A percentile compares a stretch with the other conserved stretches of the same genome.
phyloP scores from a whole-genome alignment of 1,140 invertebrate genomes.

The Brachionus paranguensis region DNA sequence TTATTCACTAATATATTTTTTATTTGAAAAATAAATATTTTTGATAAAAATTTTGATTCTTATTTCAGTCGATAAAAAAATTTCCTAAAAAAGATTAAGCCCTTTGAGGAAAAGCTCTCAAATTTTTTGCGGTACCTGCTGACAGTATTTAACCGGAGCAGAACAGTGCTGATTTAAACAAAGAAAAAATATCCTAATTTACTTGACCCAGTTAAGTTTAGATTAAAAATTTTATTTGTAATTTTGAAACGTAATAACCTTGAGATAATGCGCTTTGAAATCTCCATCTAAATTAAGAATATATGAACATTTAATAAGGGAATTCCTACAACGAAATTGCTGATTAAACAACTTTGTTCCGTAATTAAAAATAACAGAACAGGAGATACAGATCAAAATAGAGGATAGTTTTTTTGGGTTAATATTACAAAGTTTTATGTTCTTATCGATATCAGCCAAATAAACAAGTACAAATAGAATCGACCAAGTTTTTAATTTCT shows the following conservation, averaged over 20 bases:
- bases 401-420: background rate
- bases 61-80: too few species aligned
- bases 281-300: background rate
- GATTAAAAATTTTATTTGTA: background rate
- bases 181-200: background rate
- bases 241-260: background rate
- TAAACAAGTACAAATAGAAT: background rate
- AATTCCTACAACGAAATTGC: background rate
- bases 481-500: background rate
- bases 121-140: background rate
- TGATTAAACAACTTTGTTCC: background rate
- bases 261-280: background rate
- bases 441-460: background rate
- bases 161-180: background rate
- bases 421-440: background rate
- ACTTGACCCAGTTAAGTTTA: background rate
- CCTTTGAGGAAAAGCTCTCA: too few species aligned
- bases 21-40: too few species aligned
- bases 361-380: background rate
- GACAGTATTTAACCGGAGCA: background rate
- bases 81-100: too few species aligned
- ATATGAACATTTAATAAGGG: background rate
- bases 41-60: too few species aligned
- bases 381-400: background rate
- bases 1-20: too few species aligned